Conservation (phyloP, 2,797 vertebrate genomes). For the Helarctos malayanus region DNA sequence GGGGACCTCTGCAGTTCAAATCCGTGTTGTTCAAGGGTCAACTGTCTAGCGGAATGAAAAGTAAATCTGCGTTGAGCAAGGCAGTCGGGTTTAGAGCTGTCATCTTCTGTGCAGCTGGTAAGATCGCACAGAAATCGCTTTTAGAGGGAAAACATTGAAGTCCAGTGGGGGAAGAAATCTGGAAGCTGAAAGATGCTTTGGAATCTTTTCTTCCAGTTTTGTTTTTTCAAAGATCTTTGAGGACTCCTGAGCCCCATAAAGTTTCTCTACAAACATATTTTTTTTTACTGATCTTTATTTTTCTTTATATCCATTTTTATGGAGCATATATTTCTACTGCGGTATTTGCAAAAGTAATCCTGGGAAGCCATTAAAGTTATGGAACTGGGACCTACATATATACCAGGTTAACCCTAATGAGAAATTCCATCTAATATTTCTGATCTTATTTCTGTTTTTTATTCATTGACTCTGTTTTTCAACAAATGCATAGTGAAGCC, state of each 20-base stretch:
- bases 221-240: background rate
- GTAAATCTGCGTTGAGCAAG: background rate
- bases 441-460: background rate
- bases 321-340: background rate
- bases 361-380: background rate
- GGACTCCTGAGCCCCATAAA: background rate
- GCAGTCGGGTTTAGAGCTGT: background rate
- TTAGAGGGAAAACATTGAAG: background rate
- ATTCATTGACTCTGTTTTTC: background rate
- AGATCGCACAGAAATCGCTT: background rate
- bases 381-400: background rate
- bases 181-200: background rate
- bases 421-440: background rate
- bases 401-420: background rate
- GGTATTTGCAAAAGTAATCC: background rate
- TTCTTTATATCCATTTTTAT: slow-evolving; percentile 49
- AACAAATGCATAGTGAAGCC: background rate
- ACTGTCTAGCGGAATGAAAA: background rate
- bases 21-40: background rate
- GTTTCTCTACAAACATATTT: background rate
- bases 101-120: background rate
- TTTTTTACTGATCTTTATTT: slow-evolving; percentile 47
- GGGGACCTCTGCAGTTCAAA: background rate
- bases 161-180: background rate
- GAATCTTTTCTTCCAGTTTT: background rate